A percentile compares a stretch with the other conserved stretches of the same genome.
These are phyloP conservation scores for Siphlonurus alternatus DNA, from an alignment of 2,888 invertebrate species.

Conservation along the genomic window DNA sequence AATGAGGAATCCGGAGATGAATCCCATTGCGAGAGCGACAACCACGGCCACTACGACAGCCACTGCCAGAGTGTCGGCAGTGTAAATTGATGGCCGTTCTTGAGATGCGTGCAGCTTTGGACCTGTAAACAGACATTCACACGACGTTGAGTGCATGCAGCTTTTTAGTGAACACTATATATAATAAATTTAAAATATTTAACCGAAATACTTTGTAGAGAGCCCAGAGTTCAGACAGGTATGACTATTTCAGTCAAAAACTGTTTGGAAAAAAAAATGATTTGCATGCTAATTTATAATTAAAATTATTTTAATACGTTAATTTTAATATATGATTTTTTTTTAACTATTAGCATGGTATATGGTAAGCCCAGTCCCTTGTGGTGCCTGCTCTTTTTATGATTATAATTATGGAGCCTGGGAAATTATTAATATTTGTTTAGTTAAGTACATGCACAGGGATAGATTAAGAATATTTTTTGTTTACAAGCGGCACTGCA, in stretches of 20 bases:
- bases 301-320: background rate
- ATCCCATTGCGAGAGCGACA: conserved; percentile 64
- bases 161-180: background rate
- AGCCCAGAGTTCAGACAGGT: too few species aligned
- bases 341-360: background rate
- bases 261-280: background rate
- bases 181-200: background rate
- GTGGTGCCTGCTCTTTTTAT: background rate
- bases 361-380: conserved; percentile 3
- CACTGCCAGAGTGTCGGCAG: conserved; percentile 62
- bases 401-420: background rate
- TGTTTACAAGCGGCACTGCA: background rate
- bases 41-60: conserved; percentile 65
- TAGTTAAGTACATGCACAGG: background rate
- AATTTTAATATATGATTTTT: too few species aligned
- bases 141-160: background rate
- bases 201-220: background rate
- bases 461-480: background rate
- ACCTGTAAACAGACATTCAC: conserved; percentile 21
- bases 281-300: background rate
- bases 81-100: conserved; percentile 42
- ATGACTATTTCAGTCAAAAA: background rate
- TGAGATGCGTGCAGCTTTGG: conserved; percentile 33
- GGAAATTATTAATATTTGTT: background rate
- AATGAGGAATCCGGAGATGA: conserved; percentile 69